Conservation (phyloP, 2,113 vertebrate species). For the Ageneiosus marmoratus region DNA sequence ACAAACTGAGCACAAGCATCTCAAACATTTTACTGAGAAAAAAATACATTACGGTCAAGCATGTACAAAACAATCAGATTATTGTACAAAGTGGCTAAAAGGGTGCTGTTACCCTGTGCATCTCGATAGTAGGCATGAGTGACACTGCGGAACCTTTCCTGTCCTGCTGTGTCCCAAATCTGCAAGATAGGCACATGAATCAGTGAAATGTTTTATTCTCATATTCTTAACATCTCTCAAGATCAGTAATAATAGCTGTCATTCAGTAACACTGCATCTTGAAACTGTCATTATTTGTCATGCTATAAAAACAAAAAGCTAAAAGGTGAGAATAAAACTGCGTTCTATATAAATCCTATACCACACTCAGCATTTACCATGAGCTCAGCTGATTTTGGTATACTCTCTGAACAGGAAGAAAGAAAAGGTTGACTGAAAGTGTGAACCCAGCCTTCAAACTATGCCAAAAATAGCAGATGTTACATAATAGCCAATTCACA, state of each 20-base stretch:
- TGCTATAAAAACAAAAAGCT: background rate
- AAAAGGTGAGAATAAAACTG: background rate
- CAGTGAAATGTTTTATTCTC: conserved; percentile 35
- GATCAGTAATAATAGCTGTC: background rate
- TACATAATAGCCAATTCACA: conserved; percentile 37
- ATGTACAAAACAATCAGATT: background rate
- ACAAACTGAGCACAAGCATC: conserved; percentile 8
- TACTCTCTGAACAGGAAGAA: conserved; percentile 1
- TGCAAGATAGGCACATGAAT: conserved; percentile 53
- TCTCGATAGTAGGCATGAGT: conserved; percentile 98
- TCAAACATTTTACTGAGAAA: background rate
- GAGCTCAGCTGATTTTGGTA: background rate
- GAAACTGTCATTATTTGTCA: background rate
- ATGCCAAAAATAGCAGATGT: conserved; percentile 37
- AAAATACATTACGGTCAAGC: background rate
- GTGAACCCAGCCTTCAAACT: conserved; percentile 28
- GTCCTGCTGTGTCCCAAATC: conserved; percentile 98
- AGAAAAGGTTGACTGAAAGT: conserved; percentile 25
- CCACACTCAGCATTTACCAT: background rate
- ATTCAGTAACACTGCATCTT: background rate
- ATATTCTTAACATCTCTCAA: conserved; percentile 1
- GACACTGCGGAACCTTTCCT: conserved; percentile 96
- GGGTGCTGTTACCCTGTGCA: conserved; percentile 85
- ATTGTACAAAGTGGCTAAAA: background rate
- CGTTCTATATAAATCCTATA: background rate